A percentile compares a stretch with the other conserved stretches of the same genome.
phyloP scores from a whole-genome alignment of 2,888 invertebrate species.

The Helicoverpa assulta region DNA sequence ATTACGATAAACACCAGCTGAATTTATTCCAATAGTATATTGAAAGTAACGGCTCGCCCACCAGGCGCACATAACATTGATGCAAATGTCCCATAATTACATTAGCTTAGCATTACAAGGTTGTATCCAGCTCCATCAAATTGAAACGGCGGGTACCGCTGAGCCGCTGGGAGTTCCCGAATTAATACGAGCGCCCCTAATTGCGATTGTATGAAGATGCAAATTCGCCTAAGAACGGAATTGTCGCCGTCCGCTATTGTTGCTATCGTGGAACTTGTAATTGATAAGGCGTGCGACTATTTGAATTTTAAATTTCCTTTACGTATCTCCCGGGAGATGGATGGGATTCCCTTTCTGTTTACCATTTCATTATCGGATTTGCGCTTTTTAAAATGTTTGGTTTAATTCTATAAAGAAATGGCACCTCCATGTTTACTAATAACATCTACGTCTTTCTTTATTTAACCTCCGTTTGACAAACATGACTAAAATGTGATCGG shows the following conservation, averaged over 20 bases:
- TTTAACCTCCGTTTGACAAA: too few species aligned
- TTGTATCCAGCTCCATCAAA: constrained; percentile 76
- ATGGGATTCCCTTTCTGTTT: constrained; percentile 76
- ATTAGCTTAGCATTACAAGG: constrained; percentile 75
- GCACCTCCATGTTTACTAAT: background rate
- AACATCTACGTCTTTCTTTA: too few species aligned
- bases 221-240: constrained; percentile 83
- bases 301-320: constrained; percentile 85
- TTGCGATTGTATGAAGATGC: constrained; percentile 88
- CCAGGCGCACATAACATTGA: constrained; percentile 81
- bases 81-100: constrained; percentile 82
- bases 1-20: constrained; percentile 58
- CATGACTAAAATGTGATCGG: too few species aligned
- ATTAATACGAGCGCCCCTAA: constrained; percentile 77
- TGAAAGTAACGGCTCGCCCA: constrained; percentile 80
- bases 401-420: constrained; percentile 36
- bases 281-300: constrained; percentile 87
- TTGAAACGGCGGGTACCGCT: constrained; percentile 70
- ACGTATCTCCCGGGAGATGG: constrained; percentile 69
- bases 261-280: constrained; percentile 85
- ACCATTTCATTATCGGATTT: constrained; percentile 70
- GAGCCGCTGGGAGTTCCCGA: constrained; percentile 63
- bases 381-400: constrained; percentile 62
- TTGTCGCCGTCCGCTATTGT: constrained; percentile 77
- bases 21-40: constrained; percentile 77